Evolutionary conservation across 2,797 vertebrate genomes (phyloP).

Genomic region (Semotilus atromaculatus): DNA sequence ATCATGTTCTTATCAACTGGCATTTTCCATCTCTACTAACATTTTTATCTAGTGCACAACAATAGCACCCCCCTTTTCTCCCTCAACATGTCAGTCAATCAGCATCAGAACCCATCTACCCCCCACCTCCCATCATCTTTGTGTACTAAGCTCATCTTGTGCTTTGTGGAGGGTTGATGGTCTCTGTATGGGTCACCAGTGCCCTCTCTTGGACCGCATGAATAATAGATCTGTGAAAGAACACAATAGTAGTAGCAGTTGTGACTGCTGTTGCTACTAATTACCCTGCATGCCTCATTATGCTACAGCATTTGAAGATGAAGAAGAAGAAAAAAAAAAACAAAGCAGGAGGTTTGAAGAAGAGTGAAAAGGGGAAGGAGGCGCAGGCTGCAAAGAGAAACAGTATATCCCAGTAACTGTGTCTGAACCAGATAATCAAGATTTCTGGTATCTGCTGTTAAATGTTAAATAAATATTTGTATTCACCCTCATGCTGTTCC

Average conservation of each 20-base stretch:
- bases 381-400: constrained; percentile 7
- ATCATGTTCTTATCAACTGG: constrained; percentile 70
- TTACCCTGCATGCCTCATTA: constrained; percentile 70
- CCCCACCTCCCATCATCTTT: constrained; percentile 50
- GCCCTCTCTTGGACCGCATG: constrained; percentile 61
- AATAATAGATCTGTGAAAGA: constrained; percentile 48
- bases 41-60: constrained; percentile 30
- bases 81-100: constrained; percentile 54
- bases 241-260: constrained; percentile 47
- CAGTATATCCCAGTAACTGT: background rate
- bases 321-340: background rate
- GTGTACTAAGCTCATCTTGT: constrained; percentile 33
- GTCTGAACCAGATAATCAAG: background rate
- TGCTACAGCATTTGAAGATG: constrained; percentile 40
- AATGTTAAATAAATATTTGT: background rate
- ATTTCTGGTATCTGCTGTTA: background rate
- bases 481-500: background rate
- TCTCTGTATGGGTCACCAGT: constrained; percentile 44
- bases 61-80: constrained; percentile 39
- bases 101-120: constrained; percentile 40
- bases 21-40: constrained; percentile 39
- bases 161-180: background rate
- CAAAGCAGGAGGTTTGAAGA: background rate
- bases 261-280: constrained; percentile 66
- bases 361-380: background rate